These are phyloP conservation scores for Drosophila percnosoma DNA, from an alignment of 2,888 invertebrate genomes.

Conservation along the genomic window DNA sequence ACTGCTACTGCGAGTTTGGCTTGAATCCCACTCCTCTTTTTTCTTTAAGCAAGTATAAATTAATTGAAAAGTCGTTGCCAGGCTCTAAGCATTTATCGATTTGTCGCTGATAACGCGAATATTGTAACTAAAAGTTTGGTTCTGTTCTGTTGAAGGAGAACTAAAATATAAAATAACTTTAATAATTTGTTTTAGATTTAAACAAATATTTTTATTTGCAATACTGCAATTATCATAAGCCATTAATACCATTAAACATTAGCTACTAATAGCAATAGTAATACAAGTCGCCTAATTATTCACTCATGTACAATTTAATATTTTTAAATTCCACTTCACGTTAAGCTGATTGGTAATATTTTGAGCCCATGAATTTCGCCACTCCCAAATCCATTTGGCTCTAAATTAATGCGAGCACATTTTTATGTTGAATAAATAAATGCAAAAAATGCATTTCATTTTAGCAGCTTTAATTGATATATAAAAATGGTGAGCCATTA, in stretches of 20 bases:
- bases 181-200: neutral
- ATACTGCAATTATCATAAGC: neutral
- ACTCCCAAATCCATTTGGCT: conserved; percentile 60
- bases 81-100: conserved; percentile 37
- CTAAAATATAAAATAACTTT: neutral
- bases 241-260: neutral
- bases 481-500: conserved; percentile 76
- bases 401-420: conserved; percentile 62
- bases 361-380: conserved; percentile 32
- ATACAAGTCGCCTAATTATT: conserved; percentile 15
- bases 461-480: conserved; percentile 77
- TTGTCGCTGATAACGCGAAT: conserved; percentile 2
- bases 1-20: conserved; percentile 36
- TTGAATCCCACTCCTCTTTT: conserved; percentile 7
- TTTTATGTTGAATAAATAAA: conserved; percentile 45
- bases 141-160: neutral
- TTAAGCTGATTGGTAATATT: conserved; percentile 36
- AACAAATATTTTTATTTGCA: neutral
- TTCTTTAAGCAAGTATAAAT: conserved; percentile 66
- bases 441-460: conserved; percentile 49
- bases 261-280: neutral
- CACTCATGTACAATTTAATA: conserved; percentile 27
- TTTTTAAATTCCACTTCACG: conserved; percentile 40
- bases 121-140: neutral
- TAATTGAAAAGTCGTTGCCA: conserved; percentile 79